These are phyloP conservation scores for Oreochromis niloticus DNA, from an alignment of 2,113 vertebrate genomes.

Conservation along the genomic window DNA sequence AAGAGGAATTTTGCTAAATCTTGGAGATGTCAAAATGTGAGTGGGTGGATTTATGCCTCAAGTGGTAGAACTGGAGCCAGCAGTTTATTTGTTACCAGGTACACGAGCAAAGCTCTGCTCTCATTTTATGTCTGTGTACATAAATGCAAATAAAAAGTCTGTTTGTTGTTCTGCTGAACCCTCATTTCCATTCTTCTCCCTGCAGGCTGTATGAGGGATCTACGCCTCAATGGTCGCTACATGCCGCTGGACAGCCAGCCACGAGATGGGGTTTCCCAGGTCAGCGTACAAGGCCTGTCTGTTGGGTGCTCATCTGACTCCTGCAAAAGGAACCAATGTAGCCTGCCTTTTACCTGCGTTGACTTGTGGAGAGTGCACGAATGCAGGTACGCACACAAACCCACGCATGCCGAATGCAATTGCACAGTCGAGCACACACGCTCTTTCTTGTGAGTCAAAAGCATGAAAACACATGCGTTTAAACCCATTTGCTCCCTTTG, in stretches of 20 bases:
- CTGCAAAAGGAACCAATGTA: constrained; percentile 82
- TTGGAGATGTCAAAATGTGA: not conserved
- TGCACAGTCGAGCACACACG: not conserved
- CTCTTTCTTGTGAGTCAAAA: not conserved
- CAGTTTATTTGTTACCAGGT: not conserved
- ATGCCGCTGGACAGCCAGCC: constrained; percentile 76
- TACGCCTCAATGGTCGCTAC: constrained; percentile 80
- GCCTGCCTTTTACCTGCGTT: constrained; percentile 79
- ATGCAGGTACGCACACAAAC: constrained; percentile 74
- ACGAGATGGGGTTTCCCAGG: constrained; percentile 75
- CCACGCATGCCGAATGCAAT: not conserved
- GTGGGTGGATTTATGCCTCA: not conserved
- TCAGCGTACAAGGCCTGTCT: constrained; percentile 76
- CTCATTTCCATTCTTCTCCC: not conserved
- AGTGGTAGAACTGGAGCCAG: not conserved
- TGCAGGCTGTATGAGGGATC: constrained; percentile 83
- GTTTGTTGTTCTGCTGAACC: not conserved
- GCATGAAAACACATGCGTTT: not conserved
- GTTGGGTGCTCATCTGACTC: constrained; percentile 82
- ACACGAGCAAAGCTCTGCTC: not conserved
- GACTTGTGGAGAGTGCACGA: constrained; percentile 88
- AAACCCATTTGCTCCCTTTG: not conserved
- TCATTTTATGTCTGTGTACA: not conserved
- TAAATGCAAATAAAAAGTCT: not conserved
- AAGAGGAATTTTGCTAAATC: not conserved